These are phyloP conservation scores for Zingel zingel DNA, from an alignment of 2,113 vertebrate species.

Conservation along the genomic window DNA sequence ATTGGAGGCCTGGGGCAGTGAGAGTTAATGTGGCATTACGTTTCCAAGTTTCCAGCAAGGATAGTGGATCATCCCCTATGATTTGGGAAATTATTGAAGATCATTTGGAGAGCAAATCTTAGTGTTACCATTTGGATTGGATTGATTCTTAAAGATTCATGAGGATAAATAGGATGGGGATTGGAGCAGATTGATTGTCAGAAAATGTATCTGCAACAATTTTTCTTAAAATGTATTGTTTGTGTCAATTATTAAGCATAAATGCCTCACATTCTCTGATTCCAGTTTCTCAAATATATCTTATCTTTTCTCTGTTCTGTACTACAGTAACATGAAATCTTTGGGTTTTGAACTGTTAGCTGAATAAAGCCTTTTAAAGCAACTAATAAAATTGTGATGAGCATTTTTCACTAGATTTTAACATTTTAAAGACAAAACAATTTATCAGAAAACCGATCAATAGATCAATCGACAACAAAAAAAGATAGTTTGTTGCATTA, in stretches of 20 bases:
- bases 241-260: not conserved
- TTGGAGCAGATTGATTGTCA: not conserved
- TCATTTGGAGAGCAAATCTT: not conserved
- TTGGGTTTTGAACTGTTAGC: not conserved
- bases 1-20: not conserved
- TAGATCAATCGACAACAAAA: not conserved
- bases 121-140: not conserved
- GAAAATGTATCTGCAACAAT: not conserved
- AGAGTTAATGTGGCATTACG: not conserved
- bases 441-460: not conserved
- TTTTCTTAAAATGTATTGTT: not conserved
- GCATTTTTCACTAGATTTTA: not conserved
- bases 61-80: not conserved
- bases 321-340: not conserved
- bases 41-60: not conserved
- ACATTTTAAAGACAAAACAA: not conserved
- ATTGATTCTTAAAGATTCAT: too few species aligned
- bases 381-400: not conserved
- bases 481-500: not conserved
- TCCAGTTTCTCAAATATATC: not conserved
- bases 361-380: not conserved
- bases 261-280: not conserved
- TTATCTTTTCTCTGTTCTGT: not conserved
- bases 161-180: too few species aligned
- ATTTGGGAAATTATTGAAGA: slow-evolving; percentile 2